Percentiles rank a stretch among this genome's conserved stretches.
Conservation (phyloP, 2,113 vertebrate genomes). For the Cinclus mexicanus region DNA sequence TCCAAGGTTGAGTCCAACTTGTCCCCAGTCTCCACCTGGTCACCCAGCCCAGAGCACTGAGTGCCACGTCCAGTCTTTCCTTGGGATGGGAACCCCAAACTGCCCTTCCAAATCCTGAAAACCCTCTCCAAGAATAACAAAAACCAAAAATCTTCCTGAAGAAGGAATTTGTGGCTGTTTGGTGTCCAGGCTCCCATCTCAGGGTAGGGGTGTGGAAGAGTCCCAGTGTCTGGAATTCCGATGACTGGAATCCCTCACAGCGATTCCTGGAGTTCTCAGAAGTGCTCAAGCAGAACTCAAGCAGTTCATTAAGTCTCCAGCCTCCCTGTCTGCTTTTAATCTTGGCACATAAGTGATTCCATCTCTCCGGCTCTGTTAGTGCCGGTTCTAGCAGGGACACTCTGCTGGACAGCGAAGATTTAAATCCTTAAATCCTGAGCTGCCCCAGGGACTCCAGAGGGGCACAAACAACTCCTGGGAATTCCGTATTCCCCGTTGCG, state of each 20-base stretch:
- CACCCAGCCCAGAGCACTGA: not conserved
- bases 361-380: not conserved
- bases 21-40: no score
- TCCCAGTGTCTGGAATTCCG: not conserved
- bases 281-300: rapidly evolving
- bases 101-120: not conserved
- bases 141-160: not conserved
- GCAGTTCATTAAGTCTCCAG: not conserved
- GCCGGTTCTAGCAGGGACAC: not conserved
- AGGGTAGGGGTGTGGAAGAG: not conserved
- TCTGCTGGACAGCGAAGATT: not conserved
- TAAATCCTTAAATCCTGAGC: not conserved
- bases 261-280: not conserved
- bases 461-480: not conserved
- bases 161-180: rapidly evolving
- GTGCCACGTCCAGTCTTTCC: rapidly evolving
- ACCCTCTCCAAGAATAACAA: not conserved
- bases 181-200: not conserved
- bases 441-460: not conserved
- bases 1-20: not conserved
- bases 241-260: not conserved
- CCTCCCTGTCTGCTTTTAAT: not conserved
- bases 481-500: not conserved
- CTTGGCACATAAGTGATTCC: not conserved
- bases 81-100: no score